Evolutionary conservation across 2,888 invertebrate genomes (phyloP).

Genomic region (Azorinus chamasolen): DNA sequence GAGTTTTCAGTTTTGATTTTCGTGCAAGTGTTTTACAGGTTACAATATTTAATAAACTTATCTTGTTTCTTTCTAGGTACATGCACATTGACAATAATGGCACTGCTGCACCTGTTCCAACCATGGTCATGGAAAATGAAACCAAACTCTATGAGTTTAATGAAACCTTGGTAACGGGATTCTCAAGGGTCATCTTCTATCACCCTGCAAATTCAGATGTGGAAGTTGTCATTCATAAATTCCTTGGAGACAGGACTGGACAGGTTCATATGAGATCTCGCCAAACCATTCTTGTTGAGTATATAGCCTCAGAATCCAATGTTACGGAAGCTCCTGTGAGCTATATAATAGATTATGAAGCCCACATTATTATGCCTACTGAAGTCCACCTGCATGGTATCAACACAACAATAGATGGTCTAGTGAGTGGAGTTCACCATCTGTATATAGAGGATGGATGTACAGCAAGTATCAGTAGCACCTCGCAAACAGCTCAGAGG

Average conservation of each 20-base stretch:
- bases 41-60: neutral
- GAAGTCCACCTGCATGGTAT: slow-evolving; percentile 78
- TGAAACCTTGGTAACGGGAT: slow-evolving; percentile 74
- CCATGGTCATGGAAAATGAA: slow-evolving; percentile 74
- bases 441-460: slow-evolving; percentile 74
- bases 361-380: slow-evolving; percentile 75
- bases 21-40: too few species aligned
- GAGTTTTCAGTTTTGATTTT: too few species aligned
- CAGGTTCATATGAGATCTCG: slow-evolving; percentile 72
- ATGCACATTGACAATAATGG: slow-evolving; percentile 76
- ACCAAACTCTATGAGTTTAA: slow-evolving; percentile 73
- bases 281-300: slow-evolving; percentile 71
- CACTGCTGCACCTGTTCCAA: slow-evolving; percentile 67
- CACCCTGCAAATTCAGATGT: slow-evolving; percentile 65
- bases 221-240: slow-evolving; percentile 65
- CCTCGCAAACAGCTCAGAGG: slow-evolving; percentile 75
- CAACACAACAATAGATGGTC: slow-evolving; percentile 72
- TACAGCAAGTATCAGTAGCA: slow-evolving; percentile 65
- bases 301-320: slow-evolving; percentile 75
- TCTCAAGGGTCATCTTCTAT: slow-evolving; percentile 69
- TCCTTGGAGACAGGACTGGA: slow-evolving; percentile 77
- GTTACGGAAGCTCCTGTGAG: slow-evolving; percentile 79
- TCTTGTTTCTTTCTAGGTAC: slow-evolving; percentile 51
- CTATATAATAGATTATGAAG: slow-evolving; percentile 73
- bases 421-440: slow-evolving; percentile 75